These are phyloP conservation scores for Cryptosula pallasiana DNA, from an alignment of 2,888 invertebrate genomes.

Conservation along the genomic window DNA sequence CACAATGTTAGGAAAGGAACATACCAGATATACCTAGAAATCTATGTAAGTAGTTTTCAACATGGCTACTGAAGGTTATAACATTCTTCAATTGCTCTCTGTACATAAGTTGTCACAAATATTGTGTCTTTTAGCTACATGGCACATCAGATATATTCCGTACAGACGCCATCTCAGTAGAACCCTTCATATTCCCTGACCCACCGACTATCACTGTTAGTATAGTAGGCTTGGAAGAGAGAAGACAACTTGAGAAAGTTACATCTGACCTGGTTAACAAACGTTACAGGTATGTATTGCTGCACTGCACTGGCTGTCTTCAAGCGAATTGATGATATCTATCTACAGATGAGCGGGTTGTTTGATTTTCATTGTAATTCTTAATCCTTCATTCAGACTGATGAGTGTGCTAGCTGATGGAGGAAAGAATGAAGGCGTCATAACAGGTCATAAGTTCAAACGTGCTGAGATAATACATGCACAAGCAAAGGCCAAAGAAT, in stretches of 20 bases:
- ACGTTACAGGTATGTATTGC: slow-evolving; percentile 47
- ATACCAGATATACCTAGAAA: slow-evolving; percentile 48
- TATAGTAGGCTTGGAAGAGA: slow-evolving; percentile 49
- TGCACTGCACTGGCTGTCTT: too few species aligned
- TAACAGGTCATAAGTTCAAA: slow-evolving; percentile 7
- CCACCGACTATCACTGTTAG: slow-evolving; percentile 47
- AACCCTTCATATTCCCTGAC: slow-evolving; percentile 46
- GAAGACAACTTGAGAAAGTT: slow-evolving; percentile 48
- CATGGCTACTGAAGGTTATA: too few species aligned
- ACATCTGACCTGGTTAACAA: slow-evolving; percentile 52
- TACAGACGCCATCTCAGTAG: slow-evolving; percentile 43
- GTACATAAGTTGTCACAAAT: too few species aligned
- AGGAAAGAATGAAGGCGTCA: slow-evolving; percentile 1
- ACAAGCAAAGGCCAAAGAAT: slow-evolving; percentile 34
- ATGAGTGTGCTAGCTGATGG: slow-evolving; percentile 22
- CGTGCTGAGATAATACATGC: slow-evolving; percentile 8
- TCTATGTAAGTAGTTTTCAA: slow-evolving; percentile 41
- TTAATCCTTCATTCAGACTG: too few species aligned
- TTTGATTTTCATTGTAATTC: too few species aligned
- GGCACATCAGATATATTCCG: slow-evolving; percentile 46
- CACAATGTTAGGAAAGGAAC: slow-evolving; percentile 46
- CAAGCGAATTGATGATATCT: too few species aligned
- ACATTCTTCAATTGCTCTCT: too few species aligned
- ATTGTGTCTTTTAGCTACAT: slow-evolving; percentile 40
- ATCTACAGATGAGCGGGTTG: too few species aligned